phyloP scores from a whole-genome alignment of 2,888 invertebrate species.

The Drosophila demipolita region DNA sequence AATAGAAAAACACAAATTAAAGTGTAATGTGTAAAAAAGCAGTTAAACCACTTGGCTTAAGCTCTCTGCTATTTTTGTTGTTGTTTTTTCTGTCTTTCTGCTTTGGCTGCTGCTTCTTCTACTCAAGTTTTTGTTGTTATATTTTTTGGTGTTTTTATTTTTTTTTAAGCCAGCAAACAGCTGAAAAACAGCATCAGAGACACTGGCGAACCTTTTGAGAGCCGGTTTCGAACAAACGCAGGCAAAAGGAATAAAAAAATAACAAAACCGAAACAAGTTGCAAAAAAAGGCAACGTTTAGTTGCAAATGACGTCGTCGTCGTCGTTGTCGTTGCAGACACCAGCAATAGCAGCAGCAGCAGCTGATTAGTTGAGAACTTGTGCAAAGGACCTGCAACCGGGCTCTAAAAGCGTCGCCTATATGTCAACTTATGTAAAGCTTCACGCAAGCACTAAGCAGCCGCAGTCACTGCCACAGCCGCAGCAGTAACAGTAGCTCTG shows the following conservation, averaged over 20 bases:
- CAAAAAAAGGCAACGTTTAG: constrained; percentile 47
- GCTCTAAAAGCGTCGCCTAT: constrained; percentile 62
- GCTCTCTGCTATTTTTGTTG: constrained; percentile 25
- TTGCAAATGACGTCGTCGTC: constrained; percentile 55
- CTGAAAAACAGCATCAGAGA: constrained; percentile 71
- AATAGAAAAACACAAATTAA: constrained; percentile 74
- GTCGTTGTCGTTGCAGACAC: constrained; percentile 7
- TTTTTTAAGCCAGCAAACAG: constrained; percentile 58
- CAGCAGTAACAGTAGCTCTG: constrained; percentile 5
- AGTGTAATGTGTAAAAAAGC: constrained; percentile 72
- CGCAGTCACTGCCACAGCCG: constrained; percentile 20
- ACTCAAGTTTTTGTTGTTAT: constrained; percentile 9
- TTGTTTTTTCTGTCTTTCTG: constrained; percentile 6
- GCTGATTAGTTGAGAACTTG: constrained; percentile 71
- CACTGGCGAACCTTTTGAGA: constrained; percentile 66
- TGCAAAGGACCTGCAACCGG: constrained; percentile 77
- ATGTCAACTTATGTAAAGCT: constrained; percentile 78
- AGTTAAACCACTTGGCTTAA: constrained; percentile 66
- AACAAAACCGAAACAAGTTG: constrained; percentile 53
- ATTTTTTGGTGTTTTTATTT: constrained; percentile 11
- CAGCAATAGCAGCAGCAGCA: constrained; percentile 66
- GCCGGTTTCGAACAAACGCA: constrained; percentile 67
- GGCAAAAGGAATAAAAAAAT: constrained; percentile 18
- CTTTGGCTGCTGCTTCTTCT: constrained; percentile 24
- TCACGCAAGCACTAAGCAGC: constrained; percentile 23